Evolutionary conservation across 2,113 vertebrate genomes (phyloP), one percentile per base, ranked within the genome.

Genomic region (Brachyhypopomus occidentalis): DNA sequence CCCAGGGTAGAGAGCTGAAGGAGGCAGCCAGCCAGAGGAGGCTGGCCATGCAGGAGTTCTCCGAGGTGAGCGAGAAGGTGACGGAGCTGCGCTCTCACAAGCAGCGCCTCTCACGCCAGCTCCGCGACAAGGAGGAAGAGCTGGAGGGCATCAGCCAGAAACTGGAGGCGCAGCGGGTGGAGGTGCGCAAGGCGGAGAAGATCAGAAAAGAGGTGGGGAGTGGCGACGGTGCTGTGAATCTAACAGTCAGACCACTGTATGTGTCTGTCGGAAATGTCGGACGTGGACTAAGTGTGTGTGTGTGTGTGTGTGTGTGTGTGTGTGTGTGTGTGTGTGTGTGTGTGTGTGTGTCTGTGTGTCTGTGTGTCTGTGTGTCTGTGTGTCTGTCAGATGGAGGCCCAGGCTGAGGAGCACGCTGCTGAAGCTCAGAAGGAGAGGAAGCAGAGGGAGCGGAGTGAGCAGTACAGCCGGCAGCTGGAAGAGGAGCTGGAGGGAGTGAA

Each of bases 61-160:
- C 96, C 41, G 96, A 99, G 91, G 95, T 99, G 89, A 99, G 97
- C 83, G 96, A 97, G 88, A 96, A 93, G 59, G 94, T 98, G 84
- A 96, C 97, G 71, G 97, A 99, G 74, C 93, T 99, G 91, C 94
- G 96, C 92, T 96, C 95, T 17, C 27, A 77, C 3, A 99, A 99
- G 91, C 98, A 99, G 92, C 98, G 97, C 79, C 94, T 99, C 86
- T 89, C 92, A 86, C 96, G 97, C 81, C 97, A 98, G 89, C 92
- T 99, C 88, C 95, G 96, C 62, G 97, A 99, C 94, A 98, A 98
- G 88, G 98, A 98, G 90, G 98, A 99, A 90, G 98, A 99, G 92
- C 95, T 95, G 91, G 97, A 98, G 91, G 94, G 93, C 79, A 92
- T 96, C 87, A 92, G 90, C 87, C 97, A 98, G 89, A 99, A 97